Evolutionary conservation across 2,888 invertebrate genomes (phyloP), one percentile per base, ranked within the genome.

Genomic region (Polydrusus cervinus): DNA sequence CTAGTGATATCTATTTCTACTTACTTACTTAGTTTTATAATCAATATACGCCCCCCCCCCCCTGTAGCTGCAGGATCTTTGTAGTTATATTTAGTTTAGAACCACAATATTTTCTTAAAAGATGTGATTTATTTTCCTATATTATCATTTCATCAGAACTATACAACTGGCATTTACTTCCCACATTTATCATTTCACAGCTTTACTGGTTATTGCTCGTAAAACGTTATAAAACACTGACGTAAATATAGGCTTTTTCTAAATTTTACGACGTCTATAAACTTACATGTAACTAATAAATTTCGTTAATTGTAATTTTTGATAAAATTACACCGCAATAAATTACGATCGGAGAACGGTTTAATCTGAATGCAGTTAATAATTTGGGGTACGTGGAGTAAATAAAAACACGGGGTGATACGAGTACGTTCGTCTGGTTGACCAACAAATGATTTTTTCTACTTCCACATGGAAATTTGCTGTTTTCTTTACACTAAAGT

Each of bases 141-240:
- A 30, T 30, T 30, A 30, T 30, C 30, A 30, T 30, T 30, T 30
- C 30, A 30, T 30, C 30, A 30, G n/a, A 62, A 62, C n/a, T 38
- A 62, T 11, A 43, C 11, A 62, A 20, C n/a, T 25, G n/a, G 9
- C 45, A 43, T 43, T 18, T 43, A 25, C 40, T 62, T 30, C 45
- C 10, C 45, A 45, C 47, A 45, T 43, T 25, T 20, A 40, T 60
- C 40, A n/a, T 38, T 14, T 9, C 38, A 38, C 16, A 16, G 16
- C 14, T 57, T 57, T 38, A 57, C 20, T 3, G n/a, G 55, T 30
- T 55, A 2, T n/a, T 0, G 14, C 1, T 57, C 53, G 14, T 53
- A 53, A 53, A 53, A 25, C 20, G 13, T 53, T 25, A 53, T 53
- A 53, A 53, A 53, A 53, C 53, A 53, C 25, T 25, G 53, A 53